Evolutionary conservation across 2,888 invertebrate genomes (phyloP).

Genomic region (Idaea aversata): DNA sequence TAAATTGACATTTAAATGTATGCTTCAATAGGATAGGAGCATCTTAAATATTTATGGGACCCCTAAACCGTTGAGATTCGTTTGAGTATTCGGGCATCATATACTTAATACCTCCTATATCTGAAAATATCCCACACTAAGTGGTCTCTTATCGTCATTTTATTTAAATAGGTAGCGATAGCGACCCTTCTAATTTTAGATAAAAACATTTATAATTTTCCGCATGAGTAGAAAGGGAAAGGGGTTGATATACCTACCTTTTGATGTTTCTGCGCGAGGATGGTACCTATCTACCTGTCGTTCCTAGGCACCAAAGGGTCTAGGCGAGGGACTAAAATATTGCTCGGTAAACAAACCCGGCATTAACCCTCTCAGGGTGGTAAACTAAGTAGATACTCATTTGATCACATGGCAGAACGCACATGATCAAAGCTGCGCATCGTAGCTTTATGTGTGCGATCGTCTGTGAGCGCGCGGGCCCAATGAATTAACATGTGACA

Average conservation of each 20-base stretch:
- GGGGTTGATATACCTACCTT: neutral
- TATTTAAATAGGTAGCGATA: constrained; percentile 6
- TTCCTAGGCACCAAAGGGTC: constrained; percentile 10
- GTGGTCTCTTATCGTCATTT: constrained; percentile 2
- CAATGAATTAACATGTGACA: constrained; percentile 71
- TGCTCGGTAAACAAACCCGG: constrained; percentile 35
- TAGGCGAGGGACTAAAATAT: constrained; percentile 13
- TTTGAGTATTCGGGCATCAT: no score
- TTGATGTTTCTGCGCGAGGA: constrained; percentile 15
- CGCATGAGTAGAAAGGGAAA: neutral
- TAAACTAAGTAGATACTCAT: constrained; percentile 56
- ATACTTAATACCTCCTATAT: neutral
- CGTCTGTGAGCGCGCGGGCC: constrained; percentile 59
- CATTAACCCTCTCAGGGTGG: constrained; percentile 42
- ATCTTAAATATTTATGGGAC: no score
- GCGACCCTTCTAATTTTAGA: constrained; percentile 14
- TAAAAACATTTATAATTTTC: constrained; percentile 8
- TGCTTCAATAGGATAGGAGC: no score
- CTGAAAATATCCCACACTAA: neutral
- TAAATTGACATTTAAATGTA: no score
- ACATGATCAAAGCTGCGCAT: constrained; percentile 70
- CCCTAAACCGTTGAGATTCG: no score
- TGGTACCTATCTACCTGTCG: constrained; percentile 46
- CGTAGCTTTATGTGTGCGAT: constrained; percentile 57
- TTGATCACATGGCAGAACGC: constrained; percentile 69